A percentile compares a stretch with the other conserved stretches of the same genome.
Conservation (phyloP, 2,888 invertebrate genomes). For the Tenodera sinensis region DNA sequence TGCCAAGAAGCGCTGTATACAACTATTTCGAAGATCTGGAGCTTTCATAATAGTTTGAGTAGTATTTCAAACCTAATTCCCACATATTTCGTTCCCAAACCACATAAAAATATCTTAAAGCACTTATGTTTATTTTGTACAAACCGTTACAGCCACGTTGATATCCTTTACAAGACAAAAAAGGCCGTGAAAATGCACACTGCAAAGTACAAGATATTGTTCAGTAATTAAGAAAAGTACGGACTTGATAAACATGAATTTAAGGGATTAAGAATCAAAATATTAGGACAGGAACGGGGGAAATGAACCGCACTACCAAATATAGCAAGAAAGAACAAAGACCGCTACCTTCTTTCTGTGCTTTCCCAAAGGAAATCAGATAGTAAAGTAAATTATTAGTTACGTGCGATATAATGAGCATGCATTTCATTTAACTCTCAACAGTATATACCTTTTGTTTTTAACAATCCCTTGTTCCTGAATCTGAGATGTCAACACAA, state of each 20-base stretch:
- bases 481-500: background rate
- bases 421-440: background rate
- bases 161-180: background rate
- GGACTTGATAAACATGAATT: background rate
- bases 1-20: too few species aligned
- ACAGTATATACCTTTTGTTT: background rate
- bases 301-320: background rate
- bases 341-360: background rate
- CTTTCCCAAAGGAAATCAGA: background rate
- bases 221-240: background rate
- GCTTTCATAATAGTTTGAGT: too few species aligned
- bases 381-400: background rate
- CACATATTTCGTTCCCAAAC: too few species aligned
- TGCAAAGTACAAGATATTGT: background rate
- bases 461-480: background rate
- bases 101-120: background rate
- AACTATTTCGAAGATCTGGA: too few species aligned
- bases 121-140: background rate
- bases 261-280: background rate
- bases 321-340: background rate
- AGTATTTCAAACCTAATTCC: too few species aligned
- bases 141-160: background rate
- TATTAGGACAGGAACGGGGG: background rate
- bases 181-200: background rate
- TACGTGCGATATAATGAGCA: background rate